Evolutionary conservation across 2,113 vertebrate genomes (phyloP).

Genomic region (Sceloporus undulatus): DNA sequence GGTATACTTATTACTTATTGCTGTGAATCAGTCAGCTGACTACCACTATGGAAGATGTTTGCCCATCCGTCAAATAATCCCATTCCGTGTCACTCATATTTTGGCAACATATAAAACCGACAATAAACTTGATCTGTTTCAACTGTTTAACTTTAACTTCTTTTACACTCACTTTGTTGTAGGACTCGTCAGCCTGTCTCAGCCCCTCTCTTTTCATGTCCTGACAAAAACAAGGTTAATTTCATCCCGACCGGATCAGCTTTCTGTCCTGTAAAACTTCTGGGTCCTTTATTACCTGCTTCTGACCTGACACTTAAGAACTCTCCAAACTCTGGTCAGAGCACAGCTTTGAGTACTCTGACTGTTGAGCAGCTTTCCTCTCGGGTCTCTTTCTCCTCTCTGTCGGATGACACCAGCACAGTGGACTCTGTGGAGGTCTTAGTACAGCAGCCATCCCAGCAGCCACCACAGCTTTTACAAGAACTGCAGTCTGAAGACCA

Average conservation of each 20-base stretch:
- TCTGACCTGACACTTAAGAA: conserved; percentile 83
- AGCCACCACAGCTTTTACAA: conserved; percentile 76
- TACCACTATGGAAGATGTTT: conserved; percentile 85
- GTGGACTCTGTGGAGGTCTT: conserved; percentile 78
- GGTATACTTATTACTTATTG: conserved; percentile 54
- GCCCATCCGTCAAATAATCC: conserved; percentile 72
- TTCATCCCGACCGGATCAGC: conserved; percentile 98
- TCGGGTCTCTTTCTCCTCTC: conserved; percentile 86
- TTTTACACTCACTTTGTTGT: conserved; percentile 59
- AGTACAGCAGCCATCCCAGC: conserved; percentile 74
- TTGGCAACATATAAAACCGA: conserved; percentile 62
- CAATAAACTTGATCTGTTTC: not conserved
- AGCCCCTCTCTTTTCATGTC: conserved; percentile 95
- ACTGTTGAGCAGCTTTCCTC: conserved; percentile 84
- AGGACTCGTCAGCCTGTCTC: conserved; percentile 91
- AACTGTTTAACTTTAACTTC: conserved; percentile 43
- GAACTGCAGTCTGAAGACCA: conserved; percentile 83
- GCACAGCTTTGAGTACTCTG: conserved; percentile 77
- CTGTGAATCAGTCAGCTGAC: conserved; percentile 79
- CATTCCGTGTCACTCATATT: conserved; percentile 77
- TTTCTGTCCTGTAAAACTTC: conserved; percentile 96
- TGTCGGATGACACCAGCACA: conserved; percentile 91
- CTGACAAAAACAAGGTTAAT: conserved; percentile 99
- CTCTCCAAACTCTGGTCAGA: conserved; percentile 76
- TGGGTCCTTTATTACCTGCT: conserved; percentile 83